Conservation (phyloP, 2,797 vertebrate genomes). For the Anniella stebbinsi region DNA sequence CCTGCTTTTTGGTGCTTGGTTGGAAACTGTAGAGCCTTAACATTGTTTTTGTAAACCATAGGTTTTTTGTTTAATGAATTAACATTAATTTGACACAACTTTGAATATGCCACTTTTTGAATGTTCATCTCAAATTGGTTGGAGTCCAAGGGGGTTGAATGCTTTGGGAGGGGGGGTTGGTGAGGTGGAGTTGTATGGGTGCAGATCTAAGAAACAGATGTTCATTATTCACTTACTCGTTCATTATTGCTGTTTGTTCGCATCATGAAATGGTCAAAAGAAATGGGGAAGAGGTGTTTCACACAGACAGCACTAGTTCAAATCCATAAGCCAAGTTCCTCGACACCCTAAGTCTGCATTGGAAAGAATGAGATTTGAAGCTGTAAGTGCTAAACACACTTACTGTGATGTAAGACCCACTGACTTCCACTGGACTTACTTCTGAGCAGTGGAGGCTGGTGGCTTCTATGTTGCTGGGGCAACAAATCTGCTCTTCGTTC, state of each 20-base stretch:
- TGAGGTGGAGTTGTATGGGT: background rate
- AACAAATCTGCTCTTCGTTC: too few relatives aligned
- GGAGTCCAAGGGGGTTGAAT: background rate
- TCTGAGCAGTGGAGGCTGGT: too few relatives aligned
- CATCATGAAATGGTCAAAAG: background rate
- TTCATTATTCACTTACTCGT: constrained; percentile 17
- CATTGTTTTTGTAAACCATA: too few relatives aligned
- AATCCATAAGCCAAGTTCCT: background rate
- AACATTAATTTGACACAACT: background rate
- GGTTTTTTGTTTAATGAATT: too few relatives aligned
- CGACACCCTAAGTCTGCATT: background rate
- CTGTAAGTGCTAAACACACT: background rate
- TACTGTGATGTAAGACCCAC: background rate
- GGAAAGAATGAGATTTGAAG: background rate
- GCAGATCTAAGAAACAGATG: constrained; percentile 14
- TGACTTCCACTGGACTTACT: too few relatives aligned
- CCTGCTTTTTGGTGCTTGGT: too few relatives aligned
- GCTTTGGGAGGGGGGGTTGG: background rate
- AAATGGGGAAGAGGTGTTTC: too few relatives aligned
- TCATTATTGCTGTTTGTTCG: constrained; percentile 22
- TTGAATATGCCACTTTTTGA: background rate
- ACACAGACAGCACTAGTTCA: background rate
- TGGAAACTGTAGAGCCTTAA: too few relatives aligned
- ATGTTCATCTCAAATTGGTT: background rate
- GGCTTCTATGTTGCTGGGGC: too few relatives aligned